Evolutionary conservation across 2,797 vertebrate species (phyloP).

Genomic region (Esox masquinongy): DNA sequence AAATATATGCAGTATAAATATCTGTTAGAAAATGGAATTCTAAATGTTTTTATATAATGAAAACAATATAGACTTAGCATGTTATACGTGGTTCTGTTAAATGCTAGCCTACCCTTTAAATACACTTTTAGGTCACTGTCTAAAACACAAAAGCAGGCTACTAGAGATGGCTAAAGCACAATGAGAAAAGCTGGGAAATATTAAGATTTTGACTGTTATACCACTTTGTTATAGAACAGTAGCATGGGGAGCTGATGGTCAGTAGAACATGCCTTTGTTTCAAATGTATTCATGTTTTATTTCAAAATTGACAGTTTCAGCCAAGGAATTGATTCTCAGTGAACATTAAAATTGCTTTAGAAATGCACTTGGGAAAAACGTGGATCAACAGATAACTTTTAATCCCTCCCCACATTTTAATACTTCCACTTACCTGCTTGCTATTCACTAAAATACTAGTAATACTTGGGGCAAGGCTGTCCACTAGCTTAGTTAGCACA

Average conservation of each 20-base stretch:
- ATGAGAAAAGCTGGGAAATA: constrained; percentile 29
- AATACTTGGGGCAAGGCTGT: constrained; percentile 99
- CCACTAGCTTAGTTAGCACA: constrained; percentile 99
- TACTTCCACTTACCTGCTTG: constrained; percentile 93
- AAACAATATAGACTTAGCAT: too few species aligned
- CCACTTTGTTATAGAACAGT: constrained; percentile 43
- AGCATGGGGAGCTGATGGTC: constrained; percentile 52
- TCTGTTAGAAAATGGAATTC: too few species aligned
- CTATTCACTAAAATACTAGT: constrained; percentile 99
- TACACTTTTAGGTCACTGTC: background rate
- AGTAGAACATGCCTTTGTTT: background rate
- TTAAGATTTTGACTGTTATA: background rate
- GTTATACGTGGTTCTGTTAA: too few species aligned
- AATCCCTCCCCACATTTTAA: constrained; percentile 27
- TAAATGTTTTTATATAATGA: too few species aligned
- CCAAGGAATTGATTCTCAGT: constrained; percentile 58
- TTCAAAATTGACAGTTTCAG: background rate
- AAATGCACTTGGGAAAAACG: background rate
- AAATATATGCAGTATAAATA: too few species aligned
- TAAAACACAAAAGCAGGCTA: constrained; percentile 37
- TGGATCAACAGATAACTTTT: background rate
- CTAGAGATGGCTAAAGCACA: constrained; percentile 36
- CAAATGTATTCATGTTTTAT: background rate
- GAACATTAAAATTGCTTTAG: constrained; percentile 68
- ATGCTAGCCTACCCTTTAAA: too few species aligned